Evolutionary conservation across 2,888 invertebrate species (phyloP), one percentile per base, ranked within the genome.

Genomic region (Protonemura montana): DNA sequence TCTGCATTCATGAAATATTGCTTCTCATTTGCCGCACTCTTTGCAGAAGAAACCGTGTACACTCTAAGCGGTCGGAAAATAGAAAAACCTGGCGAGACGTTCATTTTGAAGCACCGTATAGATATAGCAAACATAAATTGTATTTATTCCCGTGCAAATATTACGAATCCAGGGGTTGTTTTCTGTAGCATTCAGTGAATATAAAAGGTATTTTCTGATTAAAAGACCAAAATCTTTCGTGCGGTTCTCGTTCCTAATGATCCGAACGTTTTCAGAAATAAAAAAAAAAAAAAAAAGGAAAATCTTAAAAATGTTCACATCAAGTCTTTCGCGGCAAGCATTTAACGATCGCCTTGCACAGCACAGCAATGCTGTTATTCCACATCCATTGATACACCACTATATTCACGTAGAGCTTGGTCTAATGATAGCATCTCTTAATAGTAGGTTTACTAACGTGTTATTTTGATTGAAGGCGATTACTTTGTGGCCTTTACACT

Each of bases 381-480:
- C 59, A 59, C 59, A 59, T 59, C 59, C 59, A 59, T 59, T 59
- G 59, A 59, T 59, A 59, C 59, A 59, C 59, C n/a, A n/a, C n/a
- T n/a, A n/a, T 59, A 13, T 59, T 59, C 59, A 59, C 59, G 21
- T 59, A 59, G 16, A 59, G 59, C 59, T 13, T 59, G 26, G 28
- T 10, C 78, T 78, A 78, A 28, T 78, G 78, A 78, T 78, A 78
- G 27, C 28, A 78, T 78, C 26, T 78, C 28, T 78, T 78, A 78
- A 78, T 78, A 78, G 78, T 78, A 78, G 78, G 78, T 78, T 78
- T 26, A 21, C 7, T 5, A 78, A 78, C 81, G 28, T 29, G 81
- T 28, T 81, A 30, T 81, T 59, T 81, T 81, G 81, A 81, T 81
- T 81, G 81, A 81, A 81, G 28, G 81, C 81, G 81, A 81, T 81